A percentile compares a stretch with the other conserved stretches of the same genome.
phyloP scores from a whole-genome alignment of 2,113 vertebrate genomes.

The Syrmaticus mikado region DNA sequence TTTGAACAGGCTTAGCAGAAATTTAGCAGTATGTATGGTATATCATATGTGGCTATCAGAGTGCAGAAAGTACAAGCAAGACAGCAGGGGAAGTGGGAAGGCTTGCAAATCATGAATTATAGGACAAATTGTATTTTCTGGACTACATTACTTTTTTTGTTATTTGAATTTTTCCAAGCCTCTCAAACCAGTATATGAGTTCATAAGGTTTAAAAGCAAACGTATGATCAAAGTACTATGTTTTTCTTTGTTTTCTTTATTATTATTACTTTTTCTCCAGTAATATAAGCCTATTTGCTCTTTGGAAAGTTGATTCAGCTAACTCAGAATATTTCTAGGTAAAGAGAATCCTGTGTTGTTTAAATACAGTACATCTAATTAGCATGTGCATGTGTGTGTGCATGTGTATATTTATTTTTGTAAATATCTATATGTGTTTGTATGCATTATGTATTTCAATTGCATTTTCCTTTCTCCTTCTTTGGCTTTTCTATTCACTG shows the following conservation, averaged over 20 bases:
- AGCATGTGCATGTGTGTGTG: no score
- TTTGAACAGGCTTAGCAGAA: neutral
- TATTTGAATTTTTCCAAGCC: neutral
- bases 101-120: neutral
- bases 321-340: neutral
- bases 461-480: neutral
- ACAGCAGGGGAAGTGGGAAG: neutral
- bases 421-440: no score
- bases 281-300: neutral
- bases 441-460: neutral
- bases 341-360: neutral
- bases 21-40: neutral
- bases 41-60: neutral
- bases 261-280: neutral
- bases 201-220: neutral
- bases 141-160: neutral
- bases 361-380: neutral
- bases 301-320: neutral
- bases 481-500: neutral
- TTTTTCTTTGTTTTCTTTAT: neutral
- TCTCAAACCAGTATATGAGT: neutral
- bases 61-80: neutral
- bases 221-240: neutral
- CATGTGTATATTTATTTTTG: rapidly evolving
- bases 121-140: neutral